phyloP scores from a whole-genome alignment of 2,113 vertebrate species.

The Dicrurus megarhynchus region DNA sequence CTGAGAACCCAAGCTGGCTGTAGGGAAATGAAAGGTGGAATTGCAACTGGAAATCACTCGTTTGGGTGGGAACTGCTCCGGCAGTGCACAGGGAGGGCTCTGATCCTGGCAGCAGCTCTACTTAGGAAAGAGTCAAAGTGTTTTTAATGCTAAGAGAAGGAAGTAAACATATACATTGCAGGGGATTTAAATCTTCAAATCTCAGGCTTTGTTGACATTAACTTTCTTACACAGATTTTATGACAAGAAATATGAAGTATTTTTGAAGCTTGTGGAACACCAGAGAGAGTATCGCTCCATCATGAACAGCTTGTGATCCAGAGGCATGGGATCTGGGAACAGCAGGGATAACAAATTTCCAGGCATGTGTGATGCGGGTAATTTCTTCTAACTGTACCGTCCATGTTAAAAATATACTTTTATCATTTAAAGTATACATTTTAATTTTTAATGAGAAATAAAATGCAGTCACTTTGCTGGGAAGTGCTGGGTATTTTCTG shows the following conservation, averaged over 20 bases:
- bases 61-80: neutral
- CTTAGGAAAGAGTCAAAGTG: neutral
- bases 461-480: neutral
- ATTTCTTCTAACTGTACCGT: neutral
- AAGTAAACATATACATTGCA: neutral
- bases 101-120: fast-evolving
- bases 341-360: neutral
- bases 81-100: neutral
- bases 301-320: constrained; percentile 72
- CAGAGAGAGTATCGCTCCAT: constrained; percentile 88
- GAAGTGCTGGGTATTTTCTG: neutral
- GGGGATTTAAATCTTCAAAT: neutral
- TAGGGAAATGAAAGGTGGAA: neutral
- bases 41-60: neutral
- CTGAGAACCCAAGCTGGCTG: neutral
- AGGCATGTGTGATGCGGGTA: neutral
- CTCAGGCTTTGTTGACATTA: neutral
- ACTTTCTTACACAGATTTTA: constrained; percentile 81
- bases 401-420: neutral
- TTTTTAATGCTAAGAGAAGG: neutral
- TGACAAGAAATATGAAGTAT: constrained; percentile 89
- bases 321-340: neutral
- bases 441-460: constrained; percentile 24
- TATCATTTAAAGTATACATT: neutral
- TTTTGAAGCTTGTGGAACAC: constrained; percentile 85